Evolutionary conservation across 2,113 vertebrate species (phyloP), one percentile per base, ranked within the genome.

Genomic region (Dermatemys mawii): DNA sequence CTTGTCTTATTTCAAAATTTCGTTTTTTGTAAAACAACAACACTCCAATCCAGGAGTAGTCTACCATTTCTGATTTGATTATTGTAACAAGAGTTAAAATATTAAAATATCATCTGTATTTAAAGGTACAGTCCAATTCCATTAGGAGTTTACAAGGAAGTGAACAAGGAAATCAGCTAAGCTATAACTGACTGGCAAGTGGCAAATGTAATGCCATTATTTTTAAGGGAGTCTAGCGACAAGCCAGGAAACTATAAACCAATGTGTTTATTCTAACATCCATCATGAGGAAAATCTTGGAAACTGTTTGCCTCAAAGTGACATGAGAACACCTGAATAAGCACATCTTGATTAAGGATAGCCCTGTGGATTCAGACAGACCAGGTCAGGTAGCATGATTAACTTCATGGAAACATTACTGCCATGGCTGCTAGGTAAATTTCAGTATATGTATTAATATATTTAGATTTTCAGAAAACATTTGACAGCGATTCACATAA

Each of bases 41-140:
- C 14, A 0, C 1, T 6, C 78, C 41, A 87, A 4, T 13, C 4
- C 10, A 89, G 32, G 79, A 90, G 87, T 63, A 0, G 80, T n/a
- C 10, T 16, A 2, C 87, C 41, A 85, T 29, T 89, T 48, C 63
- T 53, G 35, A 92, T 89, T 2, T 26, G 3, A 82, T 3, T 5
- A 63, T 53, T 94, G 87, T 22, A 70, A 21, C 17, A 93, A 57
- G 22, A 81, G 83, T 6, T 49, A 22, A 94, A 94, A 76, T 70
- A 86, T 22, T 1, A 83, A 60, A 78, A 81, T n/a, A 4, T 51
- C 44, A 70, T 5, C 13, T 54, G 0, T 2, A 48, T 85, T 85
- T 84, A 41, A 85, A 84, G 22, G 88, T 86, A 78, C 57, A 82
- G 3, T 29, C 0, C 24, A 92, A 86, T 11, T 75, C 17, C 3